Evolutionary conservation across 2,797 vertebrate species (phyloP), one percentile per base, ranked within the genome.

Genomic region (Xerus rutilus): DNA sequence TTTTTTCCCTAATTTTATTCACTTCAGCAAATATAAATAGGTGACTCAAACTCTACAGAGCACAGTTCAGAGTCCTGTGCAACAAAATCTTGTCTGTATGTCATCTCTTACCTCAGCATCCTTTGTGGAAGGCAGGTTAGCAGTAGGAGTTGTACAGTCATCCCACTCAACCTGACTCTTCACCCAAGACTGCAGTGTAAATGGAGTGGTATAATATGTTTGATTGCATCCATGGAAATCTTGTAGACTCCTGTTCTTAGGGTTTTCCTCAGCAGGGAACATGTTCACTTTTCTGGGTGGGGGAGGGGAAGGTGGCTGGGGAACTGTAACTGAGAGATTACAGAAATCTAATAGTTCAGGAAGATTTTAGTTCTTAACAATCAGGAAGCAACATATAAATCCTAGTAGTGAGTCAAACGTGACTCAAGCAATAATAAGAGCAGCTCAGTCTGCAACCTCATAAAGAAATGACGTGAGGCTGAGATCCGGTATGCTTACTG

Each of bases 41-140:
- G 86, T 96, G 93, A 96, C 62, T 96, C 92, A 93, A 82, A 43
- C 67, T 86, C 67, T 89, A 72, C 82, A 84, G 95, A 96, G 72
- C 49, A 49, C n/a, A 32, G 14, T 89, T 70, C 39, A 83, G 89
- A 86, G 28, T 91, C 67, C 64, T 78, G 8, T 77, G 76, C 79
- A 89, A 93, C 1, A 43, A n/a, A 17, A 32, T 96, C 84, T 67
- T 81, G 90, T 25, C 32, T 90, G 72, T 89, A 47, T 84, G 77
- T 94, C 52, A 88, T 79, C 74, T 94, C 70, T 97, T 92, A 92
- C 70, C 62, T 95, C 87, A 93, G 92, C 9, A 73, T 5, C 43
- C 45, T 96, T 82, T 91, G 84, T 92, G 65, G 32, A 83, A 35
- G 43, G 72, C 17, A 13, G 6, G 7, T 92, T 25, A 72, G 57